Percentiles rank a stretch among this genome's conserved stretches.
These are phyloP conservation scores for Porites australiensis DNA, from an alignment of 64 coral and sea anemone genomes.

Conservation along the genomic window DNA sequence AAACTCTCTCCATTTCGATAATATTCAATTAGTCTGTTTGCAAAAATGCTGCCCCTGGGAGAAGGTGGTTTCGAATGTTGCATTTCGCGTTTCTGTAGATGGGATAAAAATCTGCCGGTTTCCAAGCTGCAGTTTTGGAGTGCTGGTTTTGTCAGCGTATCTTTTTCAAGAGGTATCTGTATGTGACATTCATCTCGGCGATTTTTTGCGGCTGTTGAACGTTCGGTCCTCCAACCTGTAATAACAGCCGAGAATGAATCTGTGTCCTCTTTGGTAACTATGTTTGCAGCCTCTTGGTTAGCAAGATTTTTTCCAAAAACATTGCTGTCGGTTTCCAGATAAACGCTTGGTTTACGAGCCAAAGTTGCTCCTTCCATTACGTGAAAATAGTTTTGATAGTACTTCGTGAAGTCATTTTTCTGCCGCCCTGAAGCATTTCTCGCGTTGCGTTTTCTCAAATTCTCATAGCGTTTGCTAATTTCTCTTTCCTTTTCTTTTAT, in stretches of 20 bases:
- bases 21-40: constrained; percentile 3
- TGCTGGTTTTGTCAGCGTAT: not conserved
- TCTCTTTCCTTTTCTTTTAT: constrained; percentile 78
- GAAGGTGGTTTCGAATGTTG: not conserved
- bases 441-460: not conserved
- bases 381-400: not conserved
- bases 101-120: not conserved
- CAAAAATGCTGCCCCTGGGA: not conserved
- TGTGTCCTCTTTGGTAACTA: not conserved
- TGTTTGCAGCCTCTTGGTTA: not conserved
- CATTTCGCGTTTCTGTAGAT: not conserved
- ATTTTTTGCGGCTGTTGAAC: not conserved
- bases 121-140: not conserved
- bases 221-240: not conserved
- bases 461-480: constrained; percentile 56
- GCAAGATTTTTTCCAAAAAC: not conserved
- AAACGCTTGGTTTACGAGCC: not conserved
- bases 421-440: not conserved
- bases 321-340: not conserved
- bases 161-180: not conserved
- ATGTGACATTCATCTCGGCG: not conserved
- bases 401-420: not conserved
- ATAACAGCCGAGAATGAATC: not conserved
- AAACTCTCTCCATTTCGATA: not conserved
- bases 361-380: not conserved